These are phyloP conservation scores for Calephelis nemesis DNA, from an alignment of 1,140 invertebrate species.

Conservation along the genomic window DNA sequence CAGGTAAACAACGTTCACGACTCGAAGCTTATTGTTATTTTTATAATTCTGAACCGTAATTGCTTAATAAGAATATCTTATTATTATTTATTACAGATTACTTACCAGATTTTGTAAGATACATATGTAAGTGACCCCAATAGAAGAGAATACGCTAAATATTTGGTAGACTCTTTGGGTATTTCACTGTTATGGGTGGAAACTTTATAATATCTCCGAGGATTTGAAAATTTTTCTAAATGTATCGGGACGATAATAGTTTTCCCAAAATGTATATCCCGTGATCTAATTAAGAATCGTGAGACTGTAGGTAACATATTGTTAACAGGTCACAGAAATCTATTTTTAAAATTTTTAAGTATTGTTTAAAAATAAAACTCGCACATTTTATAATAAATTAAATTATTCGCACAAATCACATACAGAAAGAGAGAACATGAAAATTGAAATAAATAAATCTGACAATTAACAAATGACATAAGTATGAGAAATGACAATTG, in stretches of 20 bases:
- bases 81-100: slow-evolving; percentile 12
- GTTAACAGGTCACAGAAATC: not conserved
- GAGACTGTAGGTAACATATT: slow-evolving; percentile 52
- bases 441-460: no score
- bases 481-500: no score
- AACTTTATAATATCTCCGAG: slow-evolving; percentile 35
- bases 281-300: slow-evolving; percentile 31
- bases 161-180: slow-evolving; percentile 41
- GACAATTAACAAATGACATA: no score
- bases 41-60: no score
- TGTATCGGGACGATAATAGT: not conserved
- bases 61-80: no score
- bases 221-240: slow-evolving; percentile 3
- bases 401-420: no score
- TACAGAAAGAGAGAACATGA: no score
- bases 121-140: slow-evolving; percentile 50
- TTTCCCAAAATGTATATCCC: slow-evolving; percentile 10
- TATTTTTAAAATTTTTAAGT: no score
- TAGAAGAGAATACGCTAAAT: slow-evolving; percentile 51
- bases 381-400: no score
- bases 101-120: slow-evolving; percentile 64
- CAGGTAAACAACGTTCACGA: no score
- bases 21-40: no score
- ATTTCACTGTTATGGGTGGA: slow-evolving; percentile 32
- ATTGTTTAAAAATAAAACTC: not conserved